Evolutionary conservation across 2,888 invertebrate genomes (phyloP), one percentile per base, ranked within the genome.

Genomic region (Mesorhabditis spiculigera): DNA sequence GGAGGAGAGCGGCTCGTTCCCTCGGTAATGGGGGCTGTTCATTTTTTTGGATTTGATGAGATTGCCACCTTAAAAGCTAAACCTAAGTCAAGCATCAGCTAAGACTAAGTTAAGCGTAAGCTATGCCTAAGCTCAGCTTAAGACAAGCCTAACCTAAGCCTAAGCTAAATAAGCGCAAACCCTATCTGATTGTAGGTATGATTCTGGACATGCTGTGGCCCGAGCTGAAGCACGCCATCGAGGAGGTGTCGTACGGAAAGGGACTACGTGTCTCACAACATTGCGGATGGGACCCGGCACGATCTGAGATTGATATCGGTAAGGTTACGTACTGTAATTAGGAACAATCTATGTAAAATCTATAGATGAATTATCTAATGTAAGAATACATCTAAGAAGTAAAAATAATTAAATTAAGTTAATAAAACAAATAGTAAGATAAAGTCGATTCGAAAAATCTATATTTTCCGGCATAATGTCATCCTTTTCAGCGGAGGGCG

Each of bases 171-270:
- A 28, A 28, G 28, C 28, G 1, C 28, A 28, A 58, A 63, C 43
- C 13, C 3, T 43, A 3, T 16, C 43, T 10, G 5, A n/a, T 65
- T 71, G 64, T 74, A 76, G 84, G 81, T 66, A 82, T 84, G 83
- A 81, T 84, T 44, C 75, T 81, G 76, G 84, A 85, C 69, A 82
- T 85, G 72, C 76, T 85, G 66, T 85, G 84, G 84, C 85, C 85
- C 4, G 81, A 78, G 63, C 73, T 85, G 58, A 82, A 84, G 72
- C 76, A 74, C 28, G 78, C 79, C 28, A 81, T 85, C 67, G 84
- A 85, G 69, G 79, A 79, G 66, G 68, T 85, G 43, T 79, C 77
- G 16, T 82, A 85, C 66, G 78, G 78, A 62, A 81, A 83, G 64
- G 85, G 85, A 8, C 68, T 85, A 41, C 72, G 73, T 65, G 73